Conservation (phyloP, 1,140 invertebrate species). For the Pseudoatta argentina region DNA sequence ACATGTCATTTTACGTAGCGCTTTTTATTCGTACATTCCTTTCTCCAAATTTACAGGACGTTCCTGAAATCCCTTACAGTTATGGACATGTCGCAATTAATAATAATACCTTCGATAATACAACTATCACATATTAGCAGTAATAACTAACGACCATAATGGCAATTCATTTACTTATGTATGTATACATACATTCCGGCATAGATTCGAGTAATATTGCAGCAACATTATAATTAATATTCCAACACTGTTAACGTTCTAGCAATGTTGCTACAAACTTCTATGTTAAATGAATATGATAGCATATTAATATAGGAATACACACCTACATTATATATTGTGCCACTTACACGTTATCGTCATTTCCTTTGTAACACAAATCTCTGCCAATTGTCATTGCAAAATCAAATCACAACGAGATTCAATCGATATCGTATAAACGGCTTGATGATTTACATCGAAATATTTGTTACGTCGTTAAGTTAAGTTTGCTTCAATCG, state of each 20-base stretch:
- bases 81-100: background rate
- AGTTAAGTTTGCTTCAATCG: conserved; percentile 4
- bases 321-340: background rate
- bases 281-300: too few species aligned
- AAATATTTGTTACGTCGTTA: conserved; percentile 32
- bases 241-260: too few species aligned
- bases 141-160: conserved; percentile 38
- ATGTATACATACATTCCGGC: background rate
- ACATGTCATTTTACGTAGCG: conserved; percentile 10
- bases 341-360: background rate
- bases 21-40: conserved; percentile 47
- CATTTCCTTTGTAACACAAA: background rate
- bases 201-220: too few species aligned
- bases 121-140: background rate
- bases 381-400: background rate
- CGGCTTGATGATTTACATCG: conserved; percentile 22
- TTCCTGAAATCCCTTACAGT: conserved; percentile 18
- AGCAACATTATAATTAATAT: too few species aligned
- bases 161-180: conserved; percentile 8
- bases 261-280: too few species aligned
- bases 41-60: background rate
- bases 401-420: background rate
- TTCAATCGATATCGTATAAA: conserved; percentile 41
- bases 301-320: background rate
- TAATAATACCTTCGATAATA: conserved; percentile 7